A percentile compares a stretch with the other conserved stretches of the same genome.
These are phyloP conservation scores for Rhabdophis nuchalis DNA, from an alignment of 2,797 vertebrate genomes.

Conservation along the genomic window DNA sequence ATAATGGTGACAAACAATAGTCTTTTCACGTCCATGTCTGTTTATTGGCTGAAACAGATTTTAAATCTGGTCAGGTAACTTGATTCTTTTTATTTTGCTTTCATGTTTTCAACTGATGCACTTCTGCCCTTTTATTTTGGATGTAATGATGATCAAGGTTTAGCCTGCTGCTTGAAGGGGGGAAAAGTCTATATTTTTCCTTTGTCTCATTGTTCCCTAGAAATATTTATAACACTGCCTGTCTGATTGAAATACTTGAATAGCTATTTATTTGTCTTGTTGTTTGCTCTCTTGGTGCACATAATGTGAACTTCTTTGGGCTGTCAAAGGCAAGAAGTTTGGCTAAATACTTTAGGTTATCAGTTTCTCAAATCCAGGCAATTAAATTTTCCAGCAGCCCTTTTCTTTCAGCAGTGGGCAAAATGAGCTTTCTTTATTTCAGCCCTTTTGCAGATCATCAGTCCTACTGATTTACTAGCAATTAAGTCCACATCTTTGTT, in stretches of 20 bases:
- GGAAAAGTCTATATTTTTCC: background rate
- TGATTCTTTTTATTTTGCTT: background rate
- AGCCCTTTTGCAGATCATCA: rapidly evolving
- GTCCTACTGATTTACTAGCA: rapidly evolving
- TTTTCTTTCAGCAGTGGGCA: background rate
- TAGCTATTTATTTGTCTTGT: background rate
- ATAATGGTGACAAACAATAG: background rate
- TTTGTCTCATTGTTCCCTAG: background rate
- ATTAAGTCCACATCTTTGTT: rapidly evolving
- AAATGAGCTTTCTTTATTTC: background rate
- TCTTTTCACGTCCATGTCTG: background rate
- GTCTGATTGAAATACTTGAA: background rate
- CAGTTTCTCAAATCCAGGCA: background rate
- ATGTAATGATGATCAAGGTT: background rate
- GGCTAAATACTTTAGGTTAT: too few relatives aligned
- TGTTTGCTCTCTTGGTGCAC: background rate
- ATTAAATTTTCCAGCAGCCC: background rate
- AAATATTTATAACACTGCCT: background rate
- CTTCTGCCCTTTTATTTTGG: background rate
- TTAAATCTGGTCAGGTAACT: background rate
- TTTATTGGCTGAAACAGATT: background rate
- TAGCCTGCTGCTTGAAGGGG: background rate
- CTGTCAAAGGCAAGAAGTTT: background rate
- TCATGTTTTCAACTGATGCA: background rate
- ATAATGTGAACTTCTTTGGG: background rate